These are phyloP conservation scores for Drosophila demipolita DNA, from an alignment of 2,888 invertebrate species.

Conservation along the genomic window DNA sequence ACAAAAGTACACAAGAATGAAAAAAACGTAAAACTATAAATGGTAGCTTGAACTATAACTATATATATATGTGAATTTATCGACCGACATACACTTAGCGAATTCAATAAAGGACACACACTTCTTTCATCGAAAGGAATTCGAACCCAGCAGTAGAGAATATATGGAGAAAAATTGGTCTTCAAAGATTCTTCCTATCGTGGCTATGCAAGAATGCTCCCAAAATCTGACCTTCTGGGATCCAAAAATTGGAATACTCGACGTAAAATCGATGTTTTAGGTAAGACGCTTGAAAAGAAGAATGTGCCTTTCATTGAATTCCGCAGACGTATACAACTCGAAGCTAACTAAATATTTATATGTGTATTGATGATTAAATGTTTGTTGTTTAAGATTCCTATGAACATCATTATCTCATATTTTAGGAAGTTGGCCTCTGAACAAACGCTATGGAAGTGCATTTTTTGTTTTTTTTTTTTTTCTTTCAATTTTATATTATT, in stretches of 20 bases:
- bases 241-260: neutral
- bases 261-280: neutral
- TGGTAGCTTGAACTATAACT: constrained; percentile 27
- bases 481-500: neutral
- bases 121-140: neutral
- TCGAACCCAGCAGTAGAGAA: neutral
- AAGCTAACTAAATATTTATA: constrained; percentile 23
- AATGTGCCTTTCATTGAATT: neutral
- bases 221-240: neutral
- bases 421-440: constrained; percentile 36
- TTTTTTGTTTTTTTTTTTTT: constrained; percentile 4
- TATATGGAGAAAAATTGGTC: neutral
- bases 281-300: neutral
- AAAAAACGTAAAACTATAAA: constrained; percentile 8
- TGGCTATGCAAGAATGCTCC: neutral
- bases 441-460: neutral
- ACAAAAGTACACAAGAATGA: constrained; percentile 35
- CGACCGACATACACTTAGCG: constrained; percentile 3
- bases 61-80: constrained; percentile 17
- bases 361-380: constrained; percentile 38
- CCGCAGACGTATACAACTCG: neutral
- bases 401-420: constrained; percentile 12
- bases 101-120: neutral
- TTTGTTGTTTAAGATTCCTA: constrained; percentile 35
- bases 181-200: neutral